Evolutionary conservation across 92 coral and sea anemone species (phyloP).

Genomic region (Parazoanthus darwini): DNA sequence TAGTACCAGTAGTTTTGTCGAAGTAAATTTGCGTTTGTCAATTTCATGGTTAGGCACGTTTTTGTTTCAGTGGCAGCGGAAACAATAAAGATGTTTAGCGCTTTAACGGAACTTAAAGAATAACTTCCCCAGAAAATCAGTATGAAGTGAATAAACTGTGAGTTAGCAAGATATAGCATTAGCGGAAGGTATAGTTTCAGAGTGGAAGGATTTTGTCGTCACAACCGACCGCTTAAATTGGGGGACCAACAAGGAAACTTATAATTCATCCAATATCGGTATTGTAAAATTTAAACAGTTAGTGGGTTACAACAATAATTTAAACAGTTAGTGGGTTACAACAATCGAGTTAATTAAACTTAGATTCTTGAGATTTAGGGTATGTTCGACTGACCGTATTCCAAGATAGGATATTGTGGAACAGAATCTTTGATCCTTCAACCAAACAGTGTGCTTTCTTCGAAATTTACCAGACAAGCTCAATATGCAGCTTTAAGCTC

Average conservation of each 20-base stretch:
- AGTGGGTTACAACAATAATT: not conserved
- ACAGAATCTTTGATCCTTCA: too few species aligned
- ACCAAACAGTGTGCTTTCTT: too few species aligned
- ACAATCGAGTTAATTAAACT: not conserved
- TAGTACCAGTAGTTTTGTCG: not conserved
- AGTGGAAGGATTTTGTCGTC: not conserved
- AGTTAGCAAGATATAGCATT: conserved; percentile 23
- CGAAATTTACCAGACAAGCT: too few species aligned
- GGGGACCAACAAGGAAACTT: not conserved
- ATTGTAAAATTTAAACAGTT: not conserved
- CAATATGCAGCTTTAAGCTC: too few species aligned
- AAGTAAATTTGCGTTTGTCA: not conserved
- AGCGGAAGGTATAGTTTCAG: conserved; percentile 2
- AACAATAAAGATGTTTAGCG: not conserved
- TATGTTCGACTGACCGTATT: not conserved
- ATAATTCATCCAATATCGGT: not conserved
- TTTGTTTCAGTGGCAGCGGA: conserved; percentile 31
- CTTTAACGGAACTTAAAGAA: conserved; percentile 27
- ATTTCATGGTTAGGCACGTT: not conserved
- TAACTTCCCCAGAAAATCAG: not conserved
- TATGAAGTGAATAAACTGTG: not conserved
- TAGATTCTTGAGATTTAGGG: not conserved
- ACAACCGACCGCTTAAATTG: not conserved
- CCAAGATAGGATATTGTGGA: too few species aligned
- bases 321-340: not conserved